These are phyloP conservation scores for Dipodomys spectabilis DNA, from an alignment of 2,113 vertebrate genomes.

Conservation along the genomic window DNA sequence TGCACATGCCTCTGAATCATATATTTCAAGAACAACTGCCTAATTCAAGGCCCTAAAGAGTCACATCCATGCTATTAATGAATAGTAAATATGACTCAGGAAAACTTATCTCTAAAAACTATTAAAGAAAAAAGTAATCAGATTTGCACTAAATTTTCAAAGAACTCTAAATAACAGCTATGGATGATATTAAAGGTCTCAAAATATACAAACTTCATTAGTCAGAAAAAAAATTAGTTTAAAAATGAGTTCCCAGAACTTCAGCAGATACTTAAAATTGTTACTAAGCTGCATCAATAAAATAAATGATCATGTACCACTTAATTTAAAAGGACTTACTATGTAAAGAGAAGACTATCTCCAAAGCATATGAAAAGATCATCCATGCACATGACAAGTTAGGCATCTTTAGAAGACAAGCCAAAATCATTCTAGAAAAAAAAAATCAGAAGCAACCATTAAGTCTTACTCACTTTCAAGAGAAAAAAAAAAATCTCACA, in stretches of 20 bases:
- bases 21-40: not conserved
- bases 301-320: not conserved
- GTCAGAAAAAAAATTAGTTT: not conserved
- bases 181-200: not conserved
- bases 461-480: not conserved
- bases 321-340: not conserved
- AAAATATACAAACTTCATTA: not conserved
- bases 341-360: not conserved
- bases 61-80: not conserved
- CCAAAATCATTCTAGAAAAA: not conserved
- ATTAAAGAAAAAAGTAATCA: not conserved
- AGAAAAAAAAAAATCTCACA: not conserved
- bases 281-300: not conserved
- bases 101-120: not conserved
- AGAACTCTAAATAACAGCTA: not conserved
- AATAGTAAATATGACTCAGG: not conserved
- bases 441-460: not conserved
- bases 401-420: not conserved
- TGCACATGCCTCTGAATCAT: not conserved
- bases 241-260: not conserved
- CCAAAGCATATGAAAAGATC: not conserved
- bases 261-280: not conserved
- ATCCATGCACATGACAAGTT: not conserved
- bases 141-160: conserved; percentile 1
- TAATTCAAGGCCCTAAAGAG: not conserved